Conservation (phyloP, 2,797 vertebrate species). For the Acanthurus tractus region DNA sequence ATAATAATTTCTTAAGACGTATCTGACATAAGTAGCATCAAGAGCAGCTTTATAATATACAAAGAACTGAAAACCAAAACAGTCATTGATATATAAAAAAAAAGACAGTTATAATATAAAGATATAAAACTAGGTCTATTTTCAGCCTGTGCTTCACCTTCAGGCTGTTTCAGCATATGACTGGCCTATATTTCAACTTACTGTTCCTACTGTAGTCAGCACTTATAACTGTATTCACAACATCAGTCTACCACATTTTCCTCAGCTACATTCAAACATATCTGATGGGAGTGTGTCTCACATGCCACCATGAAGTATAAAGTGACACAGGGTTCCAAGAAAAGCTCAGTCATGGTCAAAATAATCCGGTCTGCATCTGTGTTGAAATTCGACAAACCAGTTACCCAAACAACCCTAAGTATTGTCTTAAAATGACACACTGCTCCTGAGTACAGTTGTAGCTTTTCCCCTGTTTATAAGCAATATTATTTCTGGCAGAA, state of each 20-base stretch:
- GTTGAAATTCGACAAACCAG: slow-evolving; percentile 7
- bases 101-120: slow-evolving; percentile 67
- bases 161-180: slow-evolving; percentile 30
- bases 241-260: slow-evolving; percentile 30
- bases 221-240: slow-evolving; percentile 59
- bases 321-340: background rate
- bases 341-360: slow-evolving; percentile 15
- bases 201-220: slow-evolving; percentile 78
- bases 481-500: slow-evolving; percentile 14
- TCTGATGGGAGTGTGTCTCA: background rate
- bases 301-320: too few relatives aligned
- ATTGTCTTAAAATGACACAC: slow-evolving; percentile 52
- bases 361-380: slow-evolving; percentile 31
- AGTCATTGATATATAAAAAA: slow-evolving; percentile 59
- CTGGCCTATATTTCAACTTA: slow-evolving; percentile 34
- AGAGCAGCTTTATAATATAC: slow-evolving; percentile 76
- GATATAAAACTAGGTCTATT: slow-evolving; percentile 88
- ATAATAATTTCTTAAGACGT: slow-evolving; percentile 53
- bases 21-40: slow-evolving; percentile 85
- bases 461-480: slow-evolving; percentile 28
- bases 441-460: slow-evolving; percentile 25
- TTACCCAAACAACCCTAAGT: slow-evolving; percentile 34
- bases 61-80: slow-evolving; percentile 60
- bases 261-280: slow-evolving; percentile 26
- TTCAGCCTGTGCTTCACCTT: slow-evolving; percentile 75